A percentile compares a stretch with the other conserved stretches of the same genome.
phyloP scores from a whole-genome alignment of 1,140 invertebrate genomes.

The Calliphora vicina region DNA sequence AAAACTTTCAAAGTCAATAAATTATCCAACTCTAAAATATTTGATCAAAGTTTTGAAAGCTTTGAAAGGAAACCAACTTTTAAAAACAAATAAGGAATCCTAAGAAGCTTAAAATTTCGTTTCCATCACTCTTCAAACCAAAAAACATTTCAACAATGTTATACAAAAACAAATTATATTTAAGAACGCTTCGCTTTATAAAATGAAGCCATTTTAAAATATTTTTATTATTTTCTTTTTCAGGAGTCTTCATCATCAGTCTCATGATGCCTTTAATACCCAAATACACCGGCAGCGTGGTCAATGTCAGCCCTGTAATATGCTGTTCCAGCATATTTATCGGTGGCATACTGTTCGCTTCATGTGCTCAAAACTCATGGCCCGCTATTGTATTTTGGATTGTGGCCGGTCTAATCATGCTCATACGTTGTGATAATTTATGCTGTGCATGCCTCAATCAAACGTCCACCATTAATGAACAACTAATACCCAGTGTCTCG shows the following conservation, averaged over 20 bases:
- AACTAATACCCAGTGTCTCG: slow-evolving; percentile 57
- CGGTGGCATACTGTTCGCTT: slow-evolving; percentile 49
- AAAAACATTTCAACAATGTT: too few species aligned
- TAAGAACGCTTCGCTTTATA: too few species aligned
- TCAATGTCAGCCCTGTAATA: slow-evolving; percentile 55
- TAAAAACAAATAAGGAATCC: too few species aligned
- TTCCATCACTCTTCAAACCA: too few species aligned
- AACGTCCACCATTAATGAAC: slow-evolving; percentile 50
- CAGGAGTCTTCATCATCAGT: slow-evolving; percentile 50
- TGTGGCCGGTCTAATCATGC: slow-evolving; percentile 48
- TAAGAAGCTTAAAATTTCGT: too few species aligned
- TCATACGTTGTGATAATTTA: slow-evolving; percentile 57
- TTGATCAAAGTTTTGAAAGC: too few species aligned
- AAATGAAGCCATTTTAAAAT: neutral
- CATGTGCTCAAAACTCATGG: slow-evolving; percentile 54
- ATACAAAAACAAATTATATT: too few species aligned
- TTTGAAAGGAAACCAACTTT: too few species aligned
- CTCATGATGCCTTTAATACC: slow-evolving; percentile 60
- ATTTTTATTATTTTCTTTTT: neutral
- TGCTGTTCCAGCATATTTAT: slow-evolving; percentile 50
- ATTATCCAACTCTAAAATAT: too few species aligned
- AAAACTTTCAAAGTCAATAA: too few species aligned
- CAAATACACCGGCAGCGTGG: slow-evolving; percentile 52
- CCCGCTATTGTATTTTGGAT: slow-evolving; percentile 57
- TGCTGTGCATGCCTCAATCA: slow-evolving; percentile 61